Evolutionary conservation across 2,797 vertebrate species (phyloP), one percentile per base, ranked within the genome.

Genomic region (Enteromius mattozi): DNA sequence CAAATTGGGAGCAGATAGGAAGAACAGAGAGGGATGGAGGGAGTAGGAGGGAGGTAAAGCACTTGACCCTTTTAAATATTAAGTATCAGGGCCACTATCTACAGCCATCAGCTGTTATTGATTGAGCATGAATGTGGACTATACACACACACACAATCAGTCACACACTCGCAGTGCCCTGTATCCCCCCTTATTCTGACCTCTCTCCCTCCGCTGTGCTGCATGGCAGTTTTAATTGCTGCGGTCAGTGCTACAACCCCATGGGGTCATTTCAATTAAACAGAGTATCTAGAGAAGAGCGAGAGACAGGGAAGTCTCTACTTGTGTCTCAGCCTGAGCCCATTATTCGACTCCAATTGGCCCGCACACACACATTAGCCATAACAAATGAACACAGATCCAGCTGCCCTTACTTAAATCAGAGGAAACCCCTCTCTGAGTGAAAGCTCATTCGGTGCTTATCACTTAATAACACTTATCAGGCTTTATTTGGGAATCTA

Each of bases 31-130:
- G 66, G 33, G 76, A 65, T 42, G 40, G 56, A 35, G 49, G 21
- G 82, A 49, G 86, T 89, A 56, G 19, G 8, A 49, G 88, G 75
- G 86, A 56, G 86, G 83, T 83, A 79, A 35, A 7, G 85, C 71
- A 88, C 87, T 93, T 94, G 91, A 93, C 92, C 93, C 88, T 90
- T 87, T 94, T 93, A 92, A 93, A 93, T 93, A 93, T 93, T 92
- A 91, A 94, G 89, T 87, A 89, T 68, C 78, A 81, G 35, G 83
- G 87, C 86, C 85, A 82, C 87, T 88, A 91, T 91, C 83, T 89
- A 85, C 85, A 86, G 54, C 86, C 85, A 82, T 87, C 84, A 88
- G 74, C 79, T 85, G 75, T 85, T 71, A 85, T 84, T 88, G 87
- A 85, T 83, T 87, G 86, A 78, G 82, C 45, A 49, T 81, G 61